Percentiles rank a stretch among this genome's conserved stretches.
Conservation (phyloP, 2,888 invertebrate genomes). For the Drosophila lacicola region DNA sequence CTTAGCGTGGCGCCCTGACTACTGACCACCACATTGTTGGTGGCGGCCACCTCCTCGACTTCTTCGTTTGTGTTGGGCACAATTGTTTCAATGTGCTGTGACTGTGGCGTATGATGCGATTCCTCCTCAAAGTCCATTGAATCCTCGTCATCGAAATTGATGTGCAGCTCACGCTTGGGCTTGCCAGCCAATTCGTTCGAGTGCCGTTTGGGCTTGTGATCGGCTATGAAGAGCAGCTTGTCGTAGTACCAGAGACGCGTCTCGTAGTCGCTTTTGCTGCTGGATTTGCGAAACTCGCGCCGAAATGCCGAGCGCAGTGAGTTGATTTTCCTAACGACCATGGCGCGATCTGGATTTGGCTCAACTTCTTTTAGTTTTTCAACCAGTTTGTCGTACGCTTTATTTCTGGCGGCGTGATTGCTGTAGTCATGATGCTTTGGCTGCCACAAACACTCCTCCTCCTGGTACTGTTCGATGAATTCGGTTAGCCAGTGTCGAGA, state of each 20-base stretch:
- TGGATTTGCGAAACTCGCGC: slow-evolving; percentile 83
- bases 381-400: slow-evolving; percentile 83
- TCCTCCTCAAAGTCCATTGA: slow-evolving; percentile 83
- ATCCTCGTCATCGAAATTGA: slow-evolving; percentile 83
- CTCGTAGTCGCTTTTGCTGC: slow-evolving; percentile 80
- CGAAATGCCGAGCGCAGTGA: slow-evolving; percentile 84
- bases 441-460: slow-evolving; percentile 84
- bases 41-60: slow-evolving; percentile 43
- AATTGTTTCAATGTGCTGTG: slow-evolving; percentile 67
- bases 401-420: slow-evolving; percentile 83
- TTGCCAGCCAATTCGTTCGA: slow-evolving; percentile 63
- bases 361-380: slow-evolving; percentile 84
- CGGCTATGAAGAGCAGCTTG: slow-evolving; percentile 83
- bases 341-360: slow-evolving; percentile 83
- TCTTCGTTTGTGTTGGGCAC: slow-evolving; percentile 63
- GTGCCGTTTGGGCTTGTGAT: slow-evolving; percentile 82
- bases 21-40: slow-evolving; percentile 65
- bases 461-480: slow-evolving; percentile 84
- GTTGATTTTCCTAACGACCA: slow-evolving; percentile 85
- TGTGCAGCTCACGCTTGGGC: slow-evolving; percentile 76
- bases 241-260: slow-evolving; percentile 84
- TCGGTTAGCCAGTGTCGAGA: slow-evolving; percentile 84
- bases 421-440: slow-evolving; percentile 84
- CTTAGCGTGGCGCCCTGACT: slow-evolving; percentile 66
- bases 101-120: slow-evolving; percentile 63